Evolutionary conservation across 2,113 vertebrate species (phyloP).

Genomic region (Lepisosteus osseus): DNA sequence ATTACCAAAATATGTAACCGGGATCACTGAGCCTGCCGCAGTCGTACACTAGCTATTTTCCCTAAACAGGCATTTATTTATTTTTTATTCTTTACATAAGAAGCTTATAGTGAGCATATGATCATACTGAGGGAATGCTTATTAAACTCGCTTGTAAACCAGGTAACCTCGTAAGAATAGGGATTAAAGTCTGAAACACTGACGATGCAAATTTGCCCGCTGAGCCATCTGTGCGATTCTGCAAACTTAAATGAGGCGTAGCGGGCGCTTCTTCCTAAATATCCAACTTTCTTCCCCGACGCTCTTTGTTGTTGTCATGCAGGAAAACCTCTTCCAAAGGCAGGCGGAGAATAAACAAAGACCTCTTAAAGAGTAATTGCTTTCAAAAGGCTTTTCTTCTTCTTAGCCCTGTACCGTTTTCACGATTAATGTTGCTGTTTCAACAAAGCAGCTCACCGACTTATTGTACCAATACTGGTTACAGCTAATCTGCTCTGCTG

Average conservation of each 20-base stretch:
- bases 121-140: conserved; percentile 42
- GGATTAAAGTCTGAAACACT: conserved; percentile 30
- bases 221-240: conserved; percentile 28
- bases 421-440: not conserved
- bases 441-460: not conserved
- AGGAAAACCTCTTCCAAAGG: not conserved
- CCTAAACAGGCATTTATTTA: conserved; percentile 54
- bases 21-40: conserved; percentile 56
- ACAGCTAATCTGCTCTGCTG: too few species aligned
- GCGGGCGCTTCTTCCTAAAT: conserved; percentile 27
- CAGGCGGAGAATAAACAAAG: too few species aligned
- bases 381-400: not conserved
- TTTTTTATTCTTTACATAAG: conserved; percentile 48
- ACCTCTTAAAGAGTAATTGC: too few species aligned
- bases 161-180: conserved; percentile 40
- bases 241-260: conserved; percentile 41
- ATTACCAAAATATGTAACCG: conserved; percentile 62
- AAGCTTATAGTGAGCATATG: conserved; percentile 40
- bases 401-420: not conserved
- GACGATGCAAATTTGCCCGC: conserved; percentile 40
- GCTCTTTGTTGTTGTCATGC: not conserved
- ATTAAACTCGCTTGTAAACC: conserved; percentile 40
- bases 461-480: too few species aligned
- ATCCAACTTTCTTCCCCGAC: conserved; percentile 20
- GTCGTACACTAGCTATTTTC: conserved; percentile 50